Base-by-base conservation (phyloP, 2,113 vertebrate genomes). In the Syngnathus floridae region DNA sequence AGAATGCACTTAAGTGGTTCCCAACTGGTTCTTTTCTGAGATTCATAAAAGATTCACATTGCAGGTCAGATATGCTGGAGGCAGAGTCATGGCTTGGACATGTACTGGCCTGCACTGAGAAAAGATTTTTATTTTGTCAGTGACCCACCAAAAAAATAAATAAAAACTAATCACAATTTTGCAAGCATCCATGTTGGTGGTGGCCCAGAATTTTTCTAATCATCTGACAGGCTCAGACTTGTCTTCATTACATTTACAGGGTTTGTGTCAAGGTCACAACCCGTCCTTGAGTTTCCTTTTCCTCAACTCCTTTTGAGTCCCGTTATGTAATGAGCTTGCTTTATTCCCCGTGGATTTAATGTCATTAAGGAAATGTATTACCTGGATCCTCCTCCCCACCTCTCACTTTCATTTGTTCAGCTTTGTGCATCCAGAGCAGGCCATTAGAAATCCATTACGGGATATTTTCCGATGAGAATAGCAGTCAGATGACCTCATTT, bases 391-490 rank as follows among this genome's bases (percentile, higher is more conserved):
- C 55, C 68, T 73, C 67, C 65, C 64, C 57, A 61, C 69, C 70
- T 56, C 68, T 77, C 31, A 1, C 63, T 76, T 45, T 36, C 63
- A 21, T 80, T 67, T 59, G 60, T 78, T 83, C 65, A 37, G 70
- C 78, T 62, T 69, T 78, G 75, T 80, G 78, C 65, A 72, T 84
- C 46, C 62, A 61, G 62, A 83, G 74, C 71, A 70, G 73, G 70
- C 71, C 80, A 85, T 85, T 84, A 87, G 76, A 86, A 85, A 88
- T 87, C 76, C 79, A 84, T 89, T 82, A 83, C 62, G 65, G 63
- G 66, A 67, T 38, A 45, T 75, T 79, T 78, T 84, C 81, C 71
- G 72, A 54, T 9, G 76, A 79, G 77, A 78, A 74, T 21, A 45
- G 64, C 54, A 21, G 71, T 70, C 66, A 60, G 62, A 48, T 58